Base-by-base conservation (phyloP, 1,140 invertebrate genomes). In the Drosophila simulans region DNA sequence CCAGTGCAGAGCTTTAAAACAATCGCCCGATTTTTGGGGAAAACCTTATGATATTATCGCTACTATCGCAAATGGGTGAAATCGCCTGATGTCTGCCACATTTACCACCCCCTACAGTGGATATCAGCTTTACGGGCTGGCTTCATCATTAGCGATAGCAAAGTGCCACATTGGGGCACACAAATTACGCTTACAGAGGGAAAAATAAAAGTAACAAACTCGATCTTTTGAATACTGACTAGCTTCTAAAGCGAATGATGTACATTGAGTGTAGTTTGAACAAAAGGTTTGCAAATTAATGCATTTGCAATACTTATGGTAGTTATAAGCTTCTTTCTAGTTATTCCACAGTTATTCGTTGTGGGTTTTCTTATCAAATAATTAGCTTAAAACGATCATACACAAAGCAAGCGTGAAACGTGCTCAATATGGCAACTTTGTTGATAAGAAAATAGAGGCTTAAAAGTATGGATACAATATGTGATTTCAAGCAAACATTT, bases 11-110 rank as follows among this genome's bases (percentile, higher is more conserved):
- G 53, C 51, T 74, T 62, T 55, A 57, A 45, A 15, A 17, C 15
- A 53, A 39, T 35, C 11, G 8, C 4, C n/a, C n/a, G 8, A 11
- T 51, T 25, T 12, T 46, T 25, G 39, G 48, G 68, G 13, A 69
- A 74, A 75, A 53, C 58, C 72, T 64, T 27, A 46, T 27, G 51
- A 75, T 75, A 65, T 45, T 60, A 46, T 60, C 69, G 69, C 20
- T 37, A 48, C 57, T 51, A 62, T 58, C 39, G 35, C 12, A 17
- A 39, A 34, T 43, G 45, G 40, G 25, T 48, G 35, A 64, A 31
- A 42, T 65, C 59, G 71, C 60, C 72, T 58, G 60, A 74, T 73
- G n/a, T 57, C 39, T 34, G 48, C 17, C 39, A 55, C 39, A 43
- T 37, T 27, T 34, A 22, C n/a, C 22, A 72, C 35, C 40, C 48